phyloP scores from a whole-genome alignment of 2,113 vertebrate genomes.

The Puffinus mauretanicus region DNA sequence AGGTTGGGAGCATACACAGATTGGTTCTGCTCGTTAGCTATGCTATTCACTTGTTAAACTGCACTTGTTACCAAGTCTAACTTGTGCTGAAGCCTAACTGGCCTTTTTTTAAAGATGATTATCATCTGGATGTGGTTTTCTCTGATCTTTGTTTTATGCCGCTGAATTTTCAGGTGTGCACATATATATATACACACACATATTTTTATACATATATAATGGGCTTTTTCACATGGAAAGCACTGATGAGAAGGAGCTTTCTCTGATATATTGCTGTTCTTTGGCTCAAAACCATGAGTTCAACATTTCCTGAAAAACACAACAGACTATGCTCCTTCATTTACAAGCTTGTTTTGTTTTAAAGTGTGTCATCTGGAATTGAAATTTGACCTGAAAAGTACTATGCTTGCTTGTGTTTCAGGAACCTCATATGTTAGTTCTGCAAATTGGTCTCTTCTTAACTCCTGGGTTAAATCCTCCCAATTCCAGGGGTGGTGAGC shows the following conservation, averaged over 20 bases:
- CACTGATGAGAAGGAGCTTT: neutral
- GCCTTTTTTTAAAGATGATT: neutral
- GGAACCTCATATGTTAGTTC: neutral
- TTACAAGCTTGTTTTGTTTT: neutral
- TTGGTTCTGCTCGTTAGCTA: neutral
- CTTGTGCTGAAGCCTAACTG: neutral
- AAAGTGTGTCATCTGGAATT: neutral
- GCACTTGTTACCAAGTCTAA: neutral
- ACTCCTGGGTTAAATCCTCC: neutral
- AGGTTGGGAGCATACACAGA: neutral
- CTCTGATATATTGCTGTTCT: neutral
- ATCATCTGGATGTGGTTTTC: neutral
- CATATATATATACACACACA: too few species aligned
- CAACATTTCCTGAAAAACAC: neutral
- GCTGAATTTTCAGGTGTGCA: neutral
- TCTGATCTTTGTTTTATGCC: neutral
- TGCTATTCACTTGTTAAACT: neutral
- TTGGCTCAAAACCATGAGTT: neutral
- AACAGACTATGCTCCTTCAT: neutral
- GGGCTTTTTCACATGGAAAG: neutral
- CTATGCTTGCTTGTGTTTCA: neutral
- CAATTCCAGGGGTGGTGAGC: neutral
- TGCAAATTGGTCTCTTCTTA: neutral
- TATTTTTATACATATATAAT: too few species aligned
- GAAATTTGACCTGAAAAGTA: neutral